Evolutionary conservation across 2,797 vertebrate genomes (phyloP).

Genomic region (Garrulus glandarius): DNA sequence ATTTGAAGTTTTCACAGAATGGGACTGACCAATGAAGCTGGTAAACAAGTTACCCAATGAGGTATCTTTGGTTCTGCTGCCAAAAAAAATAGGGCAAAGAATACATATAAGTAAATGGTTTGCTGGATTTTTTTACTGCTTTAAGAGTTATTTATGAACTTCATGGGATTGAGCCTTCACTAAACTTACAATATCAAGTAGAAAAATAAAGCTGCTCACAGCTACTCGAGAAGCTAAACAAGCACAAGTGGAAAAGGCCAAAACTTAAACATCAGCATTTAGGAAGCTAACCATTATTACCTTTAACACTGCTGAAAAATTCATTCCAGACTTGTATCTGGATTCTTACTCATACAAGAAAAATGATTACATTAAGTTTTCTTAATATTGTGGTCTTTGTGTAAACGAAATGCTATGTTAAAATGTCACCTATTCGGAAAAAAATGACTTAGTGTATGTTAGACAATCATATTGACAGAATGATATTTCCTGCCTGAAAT

Average conservation of each 20-base stretch:
- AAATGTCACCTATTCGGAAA: constrained; percentile 59
- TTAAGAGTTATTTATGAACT: not conserved
- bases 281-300: constrained; percentile 38
- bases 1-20: not conserved
- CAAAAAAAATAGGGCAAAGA: not conserved
- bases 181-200: not conserved
- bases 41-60: fast-evolving
- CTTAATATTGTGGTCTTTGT: constrained; percentile 52
- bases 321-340: constrained; percentile 55
- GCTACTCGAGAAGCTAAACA: not conserved
- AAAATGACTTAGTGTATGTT: constrained; percentile 39
- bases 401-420: constrained; percentile 44
- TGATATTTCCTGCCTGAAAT: constrained; percentile 65
- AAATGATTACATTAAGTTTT: constrained; percentile 51
- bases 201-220: constrained; percentile 12
- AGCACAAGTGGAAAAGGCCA: constrained; percentile 21
- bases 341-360: constrained; percentile 55
- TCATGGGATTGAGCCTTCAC: not conserved
- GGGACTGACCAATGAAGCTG: not conserved
- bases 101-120: not conserved
- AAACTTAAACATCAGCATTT: constrained; percentile 25
- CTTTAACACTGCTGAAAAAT: constrained; percentile 36
- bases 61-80: not conserved
- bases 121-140: not conserved
- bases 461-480: constrained; percentile 56